A percentile compares a stretch with the other conserved stretches of the same genome.
Evolutionary conservation across 1,140 invertebrate species (phyloP).

Genomic region (Sipha flava): DNA sequence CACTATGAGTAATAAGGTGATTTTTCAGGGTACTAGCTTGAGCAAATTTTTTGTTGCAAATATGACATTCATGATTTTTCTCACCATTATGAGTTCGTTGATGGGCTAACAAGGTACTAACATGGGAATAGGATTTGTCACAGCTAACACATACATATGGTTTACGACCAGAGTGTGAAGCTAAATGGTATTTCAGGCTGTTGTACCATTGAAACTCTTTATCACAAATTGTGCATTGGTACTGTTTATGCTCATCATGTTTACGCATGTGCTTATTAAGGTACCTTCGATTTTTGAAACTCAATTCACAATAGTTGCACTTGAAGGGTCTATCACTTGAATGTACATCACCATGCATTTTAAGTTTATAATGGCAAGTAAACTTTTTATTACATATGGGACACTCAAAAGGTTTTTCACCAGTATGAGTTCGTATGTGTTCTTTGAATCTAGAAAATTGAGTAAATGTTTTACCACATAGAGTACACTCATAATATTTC

Average conservation of each 20-base stretch:
- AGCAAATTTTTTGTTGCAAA: constrained; percentile 29
- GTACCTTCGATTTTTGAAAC: constrained; percentile 85
- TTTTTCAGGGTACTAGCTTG: neutral
- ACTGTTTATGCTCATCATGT: constrained; percentile 64
- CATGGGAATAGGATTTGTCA: constrained; percentile 40
- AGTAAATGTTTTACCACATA: constrained; percentile 88
- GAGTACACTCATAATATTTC: constrained; percentile 90
- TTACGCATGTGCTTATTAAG: constrained; percentile 76
- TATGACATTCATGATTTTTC: constrained; percentile 51
- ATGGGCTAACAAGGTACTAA: constrained; percentile 64
- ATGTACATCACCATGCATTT: constrained; percentile 26
- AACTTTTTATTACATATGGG: constrained; percentile 73
- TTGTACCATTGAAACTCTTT: constrained; percentile 88
- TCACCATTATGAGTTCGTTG: constrained; percentile 61
- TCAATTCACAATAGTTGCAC: constrained; percentile 61
- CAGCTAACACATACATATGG: constrained; percentile 54
- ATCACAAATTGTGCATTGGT: constrained; percentile 62
- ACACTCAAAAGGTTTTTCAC: constrained; percentile 77
- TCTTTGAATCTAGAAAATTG: constrained; percentile 83
- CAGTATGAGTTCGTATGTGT: constrained; percentile 51
- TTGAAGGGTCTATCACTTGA: constrained; percentile 13
- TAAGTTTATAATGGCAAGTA: constrained; percentile 47
- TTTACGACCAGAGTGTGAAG: constrained; percentile 62
- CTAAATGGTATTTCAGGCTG: constrained; percentile 76
- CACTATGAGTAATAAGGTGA: neutral